A percentile compares a stretch with the other conserved stretches of the same genome.
These are phyloP conservation scores for Ormyrus labotus DNA, from an alignment of 2,888 invertebrate genomes.

Conservation along the genomic window DNA sequence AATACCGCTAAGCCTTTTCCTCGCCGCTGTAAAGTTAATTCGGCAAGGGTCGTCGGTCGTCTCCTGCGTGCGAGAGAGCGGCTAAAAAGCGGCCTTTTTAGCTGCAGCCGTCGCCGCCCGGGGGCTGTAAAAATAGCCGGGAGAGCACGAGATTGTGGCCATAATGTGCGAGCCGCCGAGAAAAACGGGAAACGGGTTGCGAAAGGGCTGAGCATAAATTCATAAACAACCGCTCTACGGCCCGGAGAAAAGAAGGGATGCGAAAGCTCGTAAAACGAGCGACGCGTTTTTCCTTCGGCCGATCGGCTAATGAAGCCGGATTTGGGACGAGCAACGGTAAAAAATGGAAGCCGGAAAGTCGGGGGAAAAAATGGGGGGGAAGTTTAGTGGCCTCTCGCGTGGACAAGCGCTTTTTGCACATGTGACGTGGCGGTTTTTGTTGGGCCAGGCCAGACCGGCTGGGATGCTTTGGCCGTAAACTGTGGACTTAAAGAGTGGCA, in stretches of 20 bases:
- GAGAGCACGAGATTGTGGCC: constrained; percentile 22
- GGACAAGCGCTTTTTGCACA: too few species aligned
- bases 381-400: neutral
- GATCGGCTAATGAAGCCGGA: constrained; percentile 18
- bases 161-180: constrained; percentile 57
- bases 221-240: constrained; percentile 69
- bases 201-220: constrained; percentile 66
- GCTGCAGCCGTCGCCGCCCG: neutral
- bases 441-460: too few species aligned
- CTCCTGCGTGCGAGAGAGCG: too few species aligned
- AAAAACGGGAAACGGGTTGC: constrained; percentile 59
- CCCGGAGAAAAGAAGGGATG: constrained; percentile 24
- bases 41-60: constrained; percentile 33
- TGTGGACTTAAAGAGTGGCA: constrained; percentile 16
- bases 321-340: constrained; percentile 46
- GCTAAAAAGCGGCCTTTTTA: neutral
- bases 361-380: constrained; percentile 14
- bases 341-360: neutral
- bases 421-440: too few species aligned
- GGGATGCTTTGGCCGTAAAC: constrained; percentile 9
- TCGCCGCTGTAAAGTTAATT: constrained; percentile 70
- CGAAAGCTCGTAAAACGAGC: constrained; percentile 51
- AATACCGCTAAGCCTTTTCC: constrained; percentile 71
- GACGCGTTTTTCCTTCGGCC: constrained; percentile 39
- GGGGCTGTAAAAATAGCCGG: constrained; percentile 27